Percentiles rank a stretch among this genome's conserved stretches.
Evolutionary conservation across 2,888 invertebrate genomes (phyloP).

Genomic region (Orgyia antiqua): DNA sequence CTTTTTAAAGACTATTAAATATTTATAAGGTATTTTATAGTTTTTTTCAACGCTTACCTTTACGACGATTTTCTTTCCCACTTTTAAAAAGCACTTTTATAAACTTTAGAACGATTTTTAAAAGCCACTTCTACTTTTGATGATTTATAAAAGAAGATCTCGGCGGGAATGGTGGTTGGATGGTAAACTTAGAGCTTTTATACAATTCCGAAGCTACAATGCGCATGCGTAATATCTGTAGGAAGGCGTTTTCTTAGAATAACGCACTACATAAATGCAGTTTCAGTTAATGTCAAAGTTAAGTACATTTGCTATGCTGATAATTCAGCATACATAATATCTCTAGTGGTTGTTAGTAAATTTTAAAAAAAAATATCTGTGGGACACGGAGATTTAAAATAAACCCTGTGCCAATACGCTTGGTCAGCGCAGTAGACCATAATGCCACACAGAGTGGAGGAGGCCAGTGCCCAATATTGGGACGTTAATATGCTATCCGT

Average conservation of each 20-base stretch:
- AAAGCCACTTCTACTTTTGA: conserved; percentile 17
- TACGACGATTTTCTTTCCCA: conserved; percentile 10
- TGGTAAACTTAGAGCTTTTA: conserved; percentile 43
- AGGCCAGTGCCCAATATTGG: too few relatives aligned
- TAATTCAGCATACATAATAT: too few relatives aligned
- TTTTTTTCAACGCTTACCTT: conserved; percentile 34
- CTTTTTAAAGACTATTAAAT: too few relatives aligned
- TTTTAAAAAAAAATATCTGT: too few relatives aligned
- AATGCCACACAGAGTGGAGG: too few relatives aligned
- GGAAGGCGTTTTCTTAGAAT: conserved; percentile 36
- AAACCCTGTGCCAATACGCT: too few relatives aligned
- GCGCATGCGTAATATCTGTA: conserved; percentile 49
- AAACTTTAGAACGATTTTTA: conserved; percentile 37
- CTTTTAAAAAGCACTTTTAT: conserved; percentile 41
- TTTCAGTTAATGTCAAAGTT: conserved; percentile 41
- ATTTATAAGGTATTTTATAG: not conserved
- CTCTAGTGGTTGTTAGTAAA: too few relatives aligned
- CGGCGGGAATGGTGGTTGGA: conserved; percentile 51
- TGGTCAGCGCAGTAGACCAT: too few relatives aligned
- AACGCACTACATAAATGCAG: conserved; percentile 34
- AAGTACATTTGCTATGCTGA: too few relatives aligned
- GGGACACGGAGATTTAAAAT: too few relatives aligned
- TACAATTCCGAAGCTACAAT: conserved; percentile 25
- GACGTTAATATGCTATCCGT: too few relatives aligned
- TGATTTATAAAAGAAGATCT: conserved; percentile 23